Evolutionary conservation across 2,888 invertebrate genomes (phyloP), one percentile per base, ranked within the genome.

Genomic region (Molanna angustata): DNA sequence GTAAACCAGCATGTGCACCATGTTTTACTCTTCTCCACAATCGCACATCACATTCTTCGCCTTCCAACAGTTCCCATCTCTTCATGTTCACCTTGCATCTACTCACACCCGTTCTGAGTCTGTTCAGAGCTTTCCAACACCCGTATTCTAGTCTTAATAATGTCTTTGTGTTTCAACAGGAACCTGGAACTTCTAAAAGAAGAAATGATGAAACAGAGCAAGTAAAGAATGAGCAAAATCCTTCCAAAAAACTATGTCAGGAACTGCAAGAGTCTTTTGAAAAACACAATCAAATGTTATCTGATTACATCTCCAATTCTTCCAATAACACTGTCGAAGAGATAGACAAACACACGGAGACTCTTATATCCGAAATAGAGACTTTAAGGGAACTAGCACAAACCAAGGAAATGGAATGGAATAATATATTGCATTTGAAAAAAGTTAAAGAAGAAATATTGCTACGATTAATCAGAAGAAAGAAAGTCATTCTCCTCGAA

Each of bases 341-440:
- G 57, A 77, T 83, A 58, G 80, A 82, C 55, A 76, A 78, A 61
- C 82, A 84, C 59, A 82, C 83, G 2, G 83, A 84, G 62, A 83
- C 84, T 62, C 72, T 87, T 4, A 70, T 83, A 2, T 70, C 78
- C 0, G 86, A 86, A 66, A 82, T 89, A 55, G 79, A 86, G 63
- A 84, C 85, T 0, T 70, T 92, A 54, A 79, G 86, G 58, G 87
- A 86, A 62, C 72, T 90, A 45, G 85, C 90, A 0, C 81, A 83
- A 62, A 83, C 86, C 64, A 92, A 92, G 67, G 93, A 93, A 71
- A 80, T 84, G 62, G 92, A 93, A 68, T 90, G 90, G 88, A 90
- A 92, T 67, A 86, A 88, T 54, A 84, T 93, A 48, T 68, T 92
- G 11, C 86, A 89, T 64, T 73, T 90, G 60, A 88, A 88, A 66